These are phyloP conservation scores for Leptinotarsa undecemlineata DNA, from an alignment of 1,140 invertebrate genomes.

Conservation along the genomic window DNA sequence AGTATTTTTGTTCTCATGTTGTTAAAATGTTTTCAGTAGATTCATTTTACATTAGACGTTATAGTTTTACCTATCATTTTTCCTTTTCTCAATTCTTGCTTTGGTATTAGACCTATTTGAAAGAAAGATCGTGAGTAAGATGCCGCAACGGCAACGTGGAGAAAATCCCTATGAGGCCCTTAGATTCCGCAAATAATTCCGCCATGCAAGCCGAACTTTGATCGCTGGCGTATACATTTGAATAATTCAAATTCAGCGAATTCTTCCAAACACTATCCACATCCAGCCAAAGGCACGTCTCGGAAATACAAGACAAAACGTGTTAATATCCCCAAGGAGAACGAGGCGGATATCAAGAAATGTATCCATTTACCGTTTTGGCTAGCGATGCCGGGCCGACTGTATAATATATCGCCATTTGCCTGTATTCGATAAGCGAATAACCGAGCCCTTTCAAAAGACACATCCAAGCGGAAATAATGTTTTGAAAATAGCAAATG, in stretches of 20 bases:
- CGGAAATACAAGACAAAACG: conserved; percentile 7
- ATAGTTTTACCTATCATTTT: too few species aligned
- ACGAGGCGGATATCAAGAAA: conserved; percentile 4
- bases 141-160: too few species aligned
- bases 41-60: too few species aligned
- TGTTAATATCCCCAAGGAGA: conserved; percentile 7
- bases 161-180: too few species aligned
- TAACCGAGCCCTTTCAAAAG: conserved; percentile 43
- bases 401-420: conserved; percentile 39
- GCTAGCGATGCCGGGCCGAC: conserved; percentile 10
- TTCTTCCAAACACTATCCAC: neutral
- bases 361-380: conserved; percentile 16
- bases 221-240: neutral
- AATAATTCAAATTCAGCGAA: conserved; percentile 8
- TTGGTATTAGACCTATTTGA: neutral
- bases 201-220: neutral
- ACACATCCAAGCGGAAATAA: conserved; percentile 48
- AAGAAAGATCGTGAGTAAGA: neutral
- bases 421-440: conserved; percentile 42
- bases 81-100: too few species aligned
- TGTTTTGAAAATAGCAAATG: conserved; percentile 43
- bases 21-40: too few species aligned
- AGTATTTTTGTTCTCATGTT: too few species aligned
- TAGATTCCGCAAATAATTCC: neutral
- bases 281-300: neutral